These are phyloP conservation scores for Orientallactaga bullata DNA, from an alignment of 2,113 vertebrate genomes.

Conservation along the genomic window DNA sequence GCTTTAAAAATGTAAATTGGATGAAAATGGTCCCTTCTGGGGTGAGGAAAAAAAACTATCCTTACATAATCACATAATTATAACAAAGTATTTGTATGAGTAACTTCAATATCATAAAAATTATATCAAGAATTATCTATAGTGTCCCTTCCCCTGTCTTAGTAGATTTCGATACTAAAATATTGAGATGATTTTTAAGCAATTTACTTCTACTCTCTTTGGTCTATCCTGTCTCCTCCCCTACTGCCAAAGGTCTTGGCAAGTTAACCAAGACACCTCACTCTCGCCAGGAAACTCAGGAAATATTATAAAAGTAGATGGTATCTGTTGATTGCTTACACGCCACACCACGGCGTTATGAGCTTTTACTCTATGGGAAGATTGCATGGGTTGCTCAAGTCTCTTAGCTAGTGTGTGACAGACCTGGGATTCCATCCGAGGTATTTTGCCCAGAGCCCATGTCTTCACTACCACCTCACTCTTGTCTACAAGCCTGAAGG, in stretches of 20 bases:
- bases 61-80: neutral
- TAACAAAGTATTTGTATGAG: neutral
- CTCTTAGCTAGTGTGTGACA: neutral
- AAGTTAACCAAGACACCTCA: neutral
- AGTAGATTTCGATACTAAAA: neutral
- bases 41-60: neutral
- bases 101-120: neutral
- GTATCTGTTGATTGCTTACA: neutral
- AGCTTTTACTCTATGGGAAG: neutral
- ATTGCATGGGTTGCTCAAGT: neutral
- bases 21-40: neutral
- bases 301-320: neutral
- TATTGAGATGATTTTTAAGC: neutral
- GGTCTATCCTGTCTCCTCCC: neutral
- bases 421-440: neutral
- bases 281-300: neutral
- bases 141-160: neutral
- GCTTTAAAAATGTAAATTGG: neutral
- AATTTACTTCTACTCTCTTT: neutral
- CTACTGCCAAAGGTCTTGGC: neutral
- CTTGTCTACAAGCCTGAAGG: neutral
- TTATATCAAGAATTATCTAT: neutral
- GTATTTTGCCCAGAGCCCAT: no score
- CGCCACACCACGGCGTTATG: neutral
- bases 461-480: neutral